Evolutionary conservation across 2,113 vertebrate genomes (phyloP), one percentile per base, ranked within the genome.

Genomic region (Emydura subglobosa): DNA sequence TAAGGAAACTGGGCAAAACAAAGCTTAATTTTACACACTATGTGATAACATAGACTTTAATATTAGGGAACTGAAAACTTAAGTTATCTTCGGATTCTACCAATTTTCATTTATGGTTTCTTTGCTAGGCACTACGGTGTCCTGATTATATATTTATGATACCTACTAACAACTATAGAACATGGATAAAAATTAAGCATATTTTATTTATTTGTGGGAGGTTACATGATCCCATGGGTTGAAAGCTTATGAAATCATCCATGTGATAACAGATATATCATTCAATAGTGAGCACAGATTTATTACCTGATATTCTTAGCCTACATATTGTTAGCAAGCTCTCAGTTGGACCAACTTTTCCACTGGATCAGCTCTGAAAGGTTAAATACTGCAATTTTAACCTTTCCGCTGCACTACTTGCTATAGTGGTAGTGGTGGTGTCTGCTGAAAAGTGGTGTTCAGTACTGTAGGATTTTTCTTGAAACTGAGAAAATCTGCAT

Each of bases 311-410:
- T 42, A 49, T 89, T 91, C 22, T 89, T 87, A 57, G 83, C 80
- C 51, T 47, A 42, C 12, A 16, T 12, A 50, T 4, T 44, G 9
- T 80, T 54, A 61, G 9, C 88, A 92, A 83, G 3, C 54, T 96
- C 74, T 90, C 94, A 29, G 85, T 84, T 53, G 95, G n/a, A 87
- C 39, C 89, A 79, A 44, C 42, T 86, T 91, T 29, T 39, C 39
- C 90, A 22, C 49, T 78, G 47, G 14, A 80, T n/a, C 6, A 91
- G 34, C 6, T 31, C 11, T 82, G 47, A n/a, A 6, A 82, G 27
- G 39, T 39, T 39, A 39, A 39, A 39, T 2, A 50, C 55, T 74
- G 76, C 4, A 47, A 76, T 59, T 81, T 78, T 72, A 10, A 87
- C 90, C 54, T 81, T 53, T 31, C 83, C 72, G 3, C 83, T 86